These are phyloP conservation scores for mouse (Mus musculus) DNA, from an alignment of 2,113 vertebrate species.

Conservation along the genomic window GRCm39 chr9:81771001-81771500, in stretches of 20 bases:
- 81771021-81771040: not conserved
- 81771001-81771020: not conserved
- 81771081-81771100: not conserved
- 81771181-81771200: not conserved
- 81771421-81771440: not conserved
- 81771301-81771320: not conserved
- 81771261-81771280: not conserved
- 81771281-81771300: not conserved
- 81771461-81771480: not conserved
- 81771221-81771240: not conserved
- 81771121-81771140: not conserved
- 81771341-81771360: not conserved
- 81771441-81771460: not conserved
- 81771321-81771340: not conserved
- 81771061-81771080: not conserved
- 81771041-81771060: not conserved
- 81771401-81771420: not conserved
- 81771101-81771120: not conserved
- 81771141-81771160: not conserved
- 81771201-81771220: not conserved
- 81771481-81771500: not conserved
- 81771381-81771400: not conserved
- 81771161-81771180: not conserved
- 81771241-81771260: not conserved
- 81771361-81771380: not conserved